Evolutionary conservation across 2,888 invertebrate genomes (phyloP), one percentile per base, ranked within the genome.

Genomic region (Ennomos quercinarius): DNA sequence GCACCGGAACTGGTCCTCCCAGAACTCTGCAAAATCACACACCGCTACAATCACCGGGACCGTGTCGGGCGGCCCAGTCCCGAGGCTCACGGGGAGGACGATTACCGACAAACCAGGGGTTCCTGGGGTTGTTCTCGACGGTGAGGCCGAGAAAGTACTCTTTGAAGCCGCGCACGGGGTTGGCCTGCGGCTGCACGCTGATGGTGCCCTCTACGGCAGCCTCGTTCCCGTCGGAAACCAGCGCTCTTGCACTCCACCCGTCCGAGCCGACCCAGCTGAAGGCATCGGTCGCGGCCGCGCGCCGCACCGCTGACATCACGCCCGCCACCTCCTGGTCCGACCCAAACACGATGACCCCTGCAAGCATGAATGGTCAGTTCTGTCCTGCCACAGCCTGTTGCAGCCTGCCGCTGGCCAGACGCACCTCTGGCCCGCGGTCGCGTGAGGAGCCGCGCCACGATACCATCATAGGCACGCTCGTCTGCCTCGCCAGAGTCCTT

Each of bases 181-280:
- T 96, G 9, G 98, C 98, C 78, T 97, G 96, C 0, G 99, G 99
- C 84, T 98, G 98, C 8, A 99, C 98, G 13, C 98, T 98, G 64
- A 99, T 93, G 2, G 99, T 98, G 65, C 90, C 93, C 79, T 91
- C 91, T 63, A 94, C 94, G 93, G 98, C 97, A 2, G 95, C 94
- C 85, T 98, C 98, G 87, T 97, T 96, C 66, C 97, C 97, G 74
- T 96, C 96, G 3, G 96, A 96, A 34, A 98, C 98, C 55, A 97
- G 93, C 63, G 96, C 95, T 53, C 98, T 93, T 13, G 98, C 98
- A 76, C 97, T 97, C 98, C 99, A 99, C 1, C 98, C 99, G 84
- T 98, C 99, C 37, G 98, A 98, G 2, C 98, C 99, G 53, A 99
- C 98, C 98, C 98, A 99, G 46, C 97, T 96, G 88, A 98, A 98